Base-by-base conservation (phyloP, 2,888 invertebrate genomes). In the Sinhomidia bicolor region DNA sequence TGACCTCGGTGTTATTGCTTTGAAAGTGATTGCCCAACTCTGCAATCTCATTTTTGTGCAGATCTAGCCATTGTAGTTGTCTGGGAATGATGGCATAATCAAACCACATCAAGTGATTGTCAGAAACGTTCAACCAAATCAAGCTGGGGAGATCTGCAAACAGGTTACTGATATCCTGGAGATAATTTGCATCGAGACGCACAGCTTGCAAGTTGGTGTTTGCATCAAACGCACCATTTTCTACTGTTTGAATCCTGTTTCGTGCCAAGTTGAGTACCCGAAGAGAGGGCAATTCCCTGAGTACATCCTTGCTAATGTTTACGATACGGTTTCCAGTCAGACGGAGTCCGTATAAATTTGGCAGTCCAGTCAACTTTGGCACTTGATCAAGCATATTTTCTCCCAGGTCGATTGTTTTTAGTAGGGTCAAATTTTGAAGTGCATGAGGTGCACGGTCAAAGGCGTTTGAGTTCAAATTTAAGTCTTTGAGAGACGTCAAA, bases 71-170 rank as follows among this genome's bases (percentile, higher is more conserved):
- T 93, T 97, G 97, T 91, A 98, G 94, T 90, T 96, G 96, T 92
- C 95, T 94, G 14, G 98, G 98, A 91, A 98, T 96, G 92, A 97
- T 95, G 32, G 96, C 95, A 93, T 97, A 98, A 94, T 98, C 98
- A 94, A 98, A 98, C 95, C 96, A 96, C 93, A 96, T 96, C 93
- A 98, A 95, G 93, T 96, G 96, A 95, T 98, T 98, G 94, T 97
- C 97, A 91, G 97, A 97, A 93, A 98, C 96, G 94, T 98, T 98
- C 82, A 98, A 94, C 97, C 97, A 98, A 93, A 97, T 95, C 92
- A 98, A 94, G 92, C 96, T 96, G 12, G 96, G 96, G 93, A 97
- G 96, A 93, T 97, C 96, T 92, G 96, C 95, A 93, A 98, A 98
- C 91, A 98, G 94, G 57, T 96, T 97, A 93, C 96, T 96, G 91